Percentiles rank a stretch among this genome's conserved stretches.
Evolutionary conservation across 2,113 vertebrate genomes (phyloP).

Genomic region (Copsychus sechellarum): DNA sequence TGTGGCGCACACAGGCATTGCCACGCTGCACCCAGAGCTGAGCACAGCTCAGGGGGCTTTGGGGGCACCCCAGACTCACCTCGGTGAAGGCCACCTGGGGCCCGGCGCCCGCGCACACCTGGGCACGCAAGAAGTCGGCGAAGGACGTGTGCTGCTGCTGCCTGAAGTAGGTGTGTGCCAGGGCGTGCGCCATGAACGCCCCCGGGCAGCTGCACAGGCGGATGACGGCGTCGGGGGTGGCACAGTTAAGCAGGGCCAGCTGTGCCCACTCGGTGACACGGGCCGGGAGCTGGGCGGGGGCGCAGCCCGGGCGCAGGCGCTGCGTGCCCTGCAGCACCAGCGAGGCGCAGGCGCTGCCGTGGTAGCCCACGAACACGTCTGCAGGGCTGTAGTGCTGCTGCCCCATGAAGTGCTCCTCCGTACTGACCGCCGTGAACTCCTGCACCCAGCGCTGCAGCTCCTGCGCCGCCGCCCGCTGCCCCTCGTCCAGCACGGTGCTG

Average conservation of each 20-base stretch:
- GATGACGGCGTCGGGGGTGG: constrained; percentile 89
- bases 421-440: constrained; percentile 58
- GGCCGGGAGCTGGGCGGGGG: constrained; percentile 15
- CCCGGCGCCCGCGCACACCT: background rate
- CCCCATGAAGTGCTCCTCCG: background rate
- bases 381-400: constrained; percentile 74
- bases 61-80: constrained; percentile 63
- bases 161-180: constrained; percentile 78
- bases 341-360: constrained; percentile 87
- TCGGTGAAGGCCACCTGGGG: constrained; percentile 78
- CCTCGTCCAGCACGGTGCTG: constrained; percentile 78
- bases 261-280: constrained; percentile 70
- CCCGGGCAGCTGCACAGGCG: constrained; percentile 74
- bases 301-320: constrained; percentile 6
- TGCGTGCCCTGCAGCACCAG: constrained; percentile 84
- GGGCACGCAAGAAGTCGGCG: constrained; percentile 79
- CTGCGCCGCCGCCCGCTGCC: constrained; percentile 74
- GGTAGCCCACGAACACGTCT: constrained; percentile 91
- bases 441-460: constrained; percentile 81
- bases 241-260: constrained; percentile 83
- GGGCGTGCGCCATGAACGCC: constrained; percentile 36
- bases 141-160: constrained; percentile 84
- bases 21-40: fast-evolving
- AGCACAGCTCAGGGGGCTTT: fast-evolving
- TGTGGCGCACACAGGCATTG: fast-evolving